A percentile compares a stretch with the other conserved stretches of the same genome.
Evolutionary conservation across 1,140 invertebrate species (phyloP).

Genomic region (Heliconius melpomene): DNA sequence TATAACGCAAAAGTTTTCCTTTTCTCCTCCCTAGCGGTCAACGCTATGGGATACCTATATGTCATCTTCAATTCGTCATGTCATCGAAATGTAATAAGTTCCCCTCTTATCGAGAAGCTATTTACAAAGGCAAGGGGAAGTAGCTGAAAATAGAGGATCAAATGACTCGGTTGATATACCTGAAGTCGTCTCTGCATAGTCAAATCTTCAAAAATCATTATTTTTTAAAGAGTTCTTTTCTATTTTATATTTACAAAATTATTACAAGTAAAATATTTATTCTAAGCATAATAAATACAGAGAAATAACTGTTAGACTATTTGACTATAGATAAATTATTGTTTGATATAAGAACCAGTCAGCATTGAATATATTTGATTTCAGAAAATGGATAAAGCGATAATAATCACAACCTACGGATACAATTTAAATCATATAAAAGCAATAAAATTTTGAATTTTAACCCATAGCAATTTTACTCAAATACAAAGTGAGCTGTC

Average conservation of each 20-base stretch:
- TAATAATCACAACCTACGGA: no score
- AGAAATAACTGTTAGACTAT: no score
- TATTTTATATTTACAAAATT: no score
- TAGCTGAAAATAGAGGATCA: constrained; percentile 57
- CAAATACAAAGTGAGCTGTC: not conserved
- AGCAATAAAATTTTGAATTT: no score
- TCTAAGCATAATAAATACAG: no score
- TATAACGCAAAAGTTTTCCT: not conserved
- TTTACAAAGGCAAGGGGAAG: constrained; percentile 68
- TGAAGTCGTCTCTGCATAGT: constrained; percentile 45
- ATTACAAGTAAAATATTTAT: no score
- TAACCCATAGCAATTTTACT: not conserved
- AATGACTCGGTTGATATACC: constrained; percentile 52
- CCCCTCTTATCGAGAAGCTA: constrained; percentile 70
- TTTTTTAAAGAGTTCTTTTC: not conserved
- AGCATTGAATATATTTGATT: no score
- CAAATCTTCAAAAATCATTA: not conserved
- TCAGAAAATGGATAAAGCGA: no score
- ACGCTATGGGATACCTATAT: constrained; percentile 40
- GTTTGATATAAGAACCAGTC: no score
- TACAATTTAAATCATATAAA: no score
- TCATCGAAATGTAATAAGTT: constrained; percentile 79
- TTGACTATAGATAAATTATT: not conserved
- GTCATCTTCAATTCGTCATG: constrained; percentile 73
- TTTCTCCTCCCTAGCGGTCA: constrained; percentile 39